Conservation (phyloP, 1,140 invertebrate genomes). For the Conus ventricosus region DNA sequence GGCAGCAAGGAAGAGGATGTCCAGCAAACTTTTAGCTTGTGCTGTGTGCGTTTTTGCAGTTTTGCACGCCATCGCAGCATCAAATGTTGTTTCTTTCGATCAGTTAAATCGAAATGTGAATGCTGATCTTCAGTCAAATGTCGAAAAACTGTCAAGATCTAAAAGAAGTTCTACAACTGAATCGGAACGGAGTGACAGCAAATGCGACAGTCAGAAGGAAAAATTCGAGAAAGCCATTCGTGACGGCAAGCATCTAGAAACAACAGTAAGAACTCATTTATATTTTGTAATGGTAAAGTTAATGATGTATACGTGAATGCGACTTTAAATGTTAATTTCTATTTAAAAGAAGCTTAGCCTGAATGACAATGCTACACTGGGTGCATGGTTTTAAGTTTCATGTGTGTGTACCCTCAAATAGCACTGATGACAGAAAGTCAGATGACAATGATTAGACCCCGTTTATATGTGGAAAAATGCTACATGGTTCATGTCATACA, state of each 20-base stretch:
- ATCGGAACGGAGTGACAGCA: conserved; percentile 32
- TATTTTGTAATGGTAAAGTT: neutral
- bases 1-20: conserved; percentile 15
- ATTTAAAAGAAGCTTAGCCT: too few relatives aligned
- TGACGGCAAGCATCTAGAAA: conserved; percentile 34
- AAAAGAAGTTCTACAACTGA: conserved; percentile 29
- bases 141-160: neutral
- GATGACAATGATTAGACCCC: too few relatives aligned
- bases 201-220: conserved; percentile 30
- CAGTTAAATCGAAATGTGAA: neutral
- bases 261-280: conserved; percentile 29
- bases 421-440: too few relatives aligned
- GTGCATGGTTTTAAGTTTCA: too few relatives aligned
- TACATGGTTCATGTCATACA: too few relatives aligned
- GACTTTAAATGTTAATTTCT: too few relatives aligned
- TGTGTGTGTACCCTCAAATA: too few relatives aligned
- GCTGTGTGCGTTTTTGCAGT: neutral
- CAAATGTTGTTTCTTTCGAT: conserved; percentile 19
- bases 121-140: neutral
- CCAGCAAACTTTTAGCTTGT: neutral
- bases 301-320: neutral
- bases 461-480: too few relatives aligned
- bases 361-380: too few relatives aligned
- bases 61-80: neutral
- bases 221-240: conserved; percentile 29